phyloP scores from a whole-genome alignment of 2,797 vertebrate species.

The Bryconaethiops microstoma region DNA sequence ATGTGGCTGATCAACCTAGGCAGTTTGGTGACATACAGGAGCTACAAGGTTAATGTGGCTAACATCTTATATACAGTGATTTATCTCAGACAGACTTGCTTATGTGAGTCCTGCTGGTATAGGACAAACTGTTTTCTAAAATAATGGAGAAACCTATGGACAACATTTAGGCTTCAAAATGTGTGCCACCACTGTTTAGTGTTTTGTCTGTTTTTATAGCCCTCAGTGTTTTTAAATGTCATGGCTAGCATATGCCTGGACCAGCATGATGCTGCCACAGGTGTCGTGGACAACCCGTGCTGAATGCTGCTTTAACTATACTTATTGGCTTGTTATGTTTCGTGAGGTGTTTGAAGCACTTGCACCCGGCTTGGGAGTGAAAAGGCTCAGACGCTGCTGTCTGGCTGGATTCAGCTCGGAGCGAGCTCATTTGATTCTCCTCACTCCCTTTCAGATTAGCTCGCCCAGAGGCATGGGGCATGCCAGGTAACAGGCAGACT shows the following conservation, averaged over 20 bases:
- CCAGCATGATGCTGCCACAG: neutral
- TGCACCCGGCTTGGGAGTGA: constrained; percentile 5
- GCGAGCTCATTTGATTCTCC: constrained; percentile 38
- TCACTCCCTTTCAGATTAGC: constrained; percentile 44
- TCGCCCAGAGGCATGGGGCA: constrained; percentile 38
- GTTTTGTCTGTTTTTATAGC: neutral
- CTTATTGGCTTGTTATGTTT: constrained; percentile 11
- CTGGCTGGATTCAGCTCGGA: constrained; percentile 34
- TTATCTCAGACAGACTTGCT: neutral
- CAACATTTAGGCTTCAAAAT: neutral
- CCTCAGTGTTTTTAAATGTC: neutral
- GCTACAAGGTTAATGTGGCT: neutral
- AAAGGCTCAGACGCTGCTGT: constrained; percentile 25
- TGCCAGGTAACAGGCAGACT: constrained; percentile 43
- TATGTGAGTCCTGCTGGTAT: neutral
- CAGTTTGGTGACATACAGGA: too few relatives aligned
- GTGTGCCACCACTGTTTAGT: neutral
- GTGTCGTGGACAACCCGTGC: neutral
- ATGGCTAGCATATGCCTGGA: neutral
- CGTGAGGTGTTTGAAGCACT: constrained; percentile 8
- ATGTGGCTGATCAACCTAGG: too few relatives aligned
- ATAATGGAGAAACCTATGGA: neutral
- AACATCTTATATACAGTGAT: neutral
- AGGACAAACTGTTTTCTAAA: neutral
- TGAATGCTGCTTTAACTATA: neutral